Base-by-base conservation (phyloP, 2,113 vertebrate genomes). In the Andinoacara biseriatus region DNA sequence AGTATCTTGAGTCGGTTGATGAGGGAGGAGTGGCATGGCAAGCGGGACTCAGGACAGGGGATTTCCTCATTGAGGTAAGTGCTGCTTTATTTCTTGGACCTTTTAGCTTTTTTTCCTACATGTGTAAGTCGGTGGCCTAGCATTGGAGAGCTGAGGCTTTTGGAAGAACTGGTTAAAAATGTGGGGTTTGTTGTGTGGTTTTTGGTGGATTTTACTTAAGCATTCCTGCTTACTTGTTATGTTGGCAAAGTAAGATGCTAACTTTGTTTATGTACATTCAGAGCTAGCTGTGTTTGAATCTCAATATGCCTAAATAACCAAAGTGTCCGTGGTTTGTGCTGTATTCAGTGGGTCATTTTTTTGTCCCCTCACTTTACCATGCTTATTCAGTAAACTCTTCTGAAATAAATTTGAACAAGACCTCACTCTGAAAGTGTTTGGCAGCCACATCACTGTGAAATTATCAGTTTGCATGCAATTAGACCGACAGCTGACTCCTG, bases 1-100 rank as follows among this genome's bases (percentile, higher is more conserved):
- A 99, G 96, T 99, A 99, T 95, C 96, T 99, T 95, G 98, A 99
- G 96, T 99, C 98, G 5, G 98, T 99, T 96, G 98, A 99, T 33
- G 98, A 99, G 94, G 98, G 98, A 5, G 98, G 98, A 22, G 98
- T 98, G 91, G 98, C 98, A 2, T 99, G 98, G 98, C 97, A 98
- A 94, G 97, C 98, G 74, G 98, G 98, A 80, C 96, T 99, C 84
- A 94, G 98, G 94, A 99, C 98, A 2, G 98, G 98, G 63, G 98
- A 99, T 96, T 99, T 99, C 95, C 93, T 99, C 93, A 98, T 99
- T 22, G 98, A 99, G 97, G 98, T 99, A 96, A 94, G 95, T 89
- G 58, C 59, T 57, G 80, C 61, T 82, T 3, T 43, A 1, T 35
- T n/a, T 60, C 20, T 29, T 56, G 20, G 52, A 52, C 52, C 26